A percentile compares a stretch with the other conserved stretches of the same genome.
Conservation (phyloP, 2,113 vertebrate species). For the Corythornis vintsioides region DNA sequence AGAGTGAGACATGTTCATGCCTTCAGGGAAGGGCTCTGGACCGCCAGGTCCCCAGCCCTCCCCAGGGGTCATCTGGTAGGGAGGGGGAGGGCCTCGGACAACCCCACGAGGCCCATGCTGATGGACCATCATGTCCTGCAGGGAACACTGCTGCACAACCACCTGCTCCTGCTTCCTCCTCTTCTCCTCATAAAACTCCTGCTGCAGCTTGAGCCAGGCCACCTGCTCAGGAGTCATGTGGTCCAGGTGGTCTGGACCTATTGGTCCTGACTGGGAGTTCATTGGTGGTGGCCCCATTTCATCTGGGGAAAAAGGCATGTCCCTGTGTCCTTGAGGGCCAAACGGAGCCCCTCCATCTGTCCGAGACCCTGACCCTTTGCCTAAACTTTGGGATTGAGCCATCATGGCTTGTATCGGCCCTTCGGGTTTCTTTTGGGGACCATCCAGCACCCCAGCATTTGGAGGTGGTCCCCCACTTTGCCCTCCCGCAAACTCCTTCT, state of each 20-base stretch:
- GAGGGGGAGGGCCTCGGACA: slow-evolving; percentile 93
- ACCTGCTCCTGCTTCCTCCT: slow-evolving; percentile 94
- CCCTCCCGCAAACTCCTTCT: slow-evolving; percentile 86
- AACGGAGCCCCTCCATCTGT: slow-evolving; percentile 89
- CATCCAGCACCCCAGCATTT: slow-evolving; percentile 83
- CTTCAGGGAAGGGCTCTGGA: slow-evolving; percentile 90
- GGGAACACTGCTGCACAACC: slow-evolving; percentile 90
- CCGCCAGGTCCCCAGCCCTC: slow-evolving; percentile 92
- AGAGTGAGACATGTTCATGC: slow-evolving; percentile 83
- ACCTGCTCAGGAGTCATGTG: slow-evolving; percentile 98
- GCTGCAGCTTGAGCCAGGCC: slow-evolving; percentile 97
- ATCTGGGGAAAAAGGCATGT: slow-evolving; percentile 95
- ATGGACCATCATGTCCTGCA: slow-evolving; percentile 97
- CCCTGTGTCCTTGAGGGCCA: slow-evolving; percentile 91
- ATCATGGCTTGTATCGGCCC: slow-evolving; percentile 97
- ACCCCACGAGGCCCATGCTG: slow-evolving; percentile 92
- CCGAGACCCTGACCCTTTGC: slow-evolving; percentile 88
- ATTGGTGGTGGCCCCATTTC: slow-evolving; percentile 90
- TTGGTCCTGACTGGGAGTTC: slow-evolving; percentile 83
- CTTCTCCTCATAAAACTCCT: slow-evolving; percentile 98
- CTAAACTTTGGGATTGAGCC: slow-evolving; percentile 95
- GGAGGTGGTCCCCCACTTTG: slow-evolving; percentile 80
- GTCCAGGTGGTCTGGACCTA: slow-evolving; percentile 88
- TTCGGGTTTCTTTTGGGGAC: slow-evolving; percentile 87
- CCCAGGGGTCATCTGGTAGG: slow-evolving; percentile 92